Conservation (phyloP, 2,113 vertebrate genomes). For the Marmota monax region DNA sequence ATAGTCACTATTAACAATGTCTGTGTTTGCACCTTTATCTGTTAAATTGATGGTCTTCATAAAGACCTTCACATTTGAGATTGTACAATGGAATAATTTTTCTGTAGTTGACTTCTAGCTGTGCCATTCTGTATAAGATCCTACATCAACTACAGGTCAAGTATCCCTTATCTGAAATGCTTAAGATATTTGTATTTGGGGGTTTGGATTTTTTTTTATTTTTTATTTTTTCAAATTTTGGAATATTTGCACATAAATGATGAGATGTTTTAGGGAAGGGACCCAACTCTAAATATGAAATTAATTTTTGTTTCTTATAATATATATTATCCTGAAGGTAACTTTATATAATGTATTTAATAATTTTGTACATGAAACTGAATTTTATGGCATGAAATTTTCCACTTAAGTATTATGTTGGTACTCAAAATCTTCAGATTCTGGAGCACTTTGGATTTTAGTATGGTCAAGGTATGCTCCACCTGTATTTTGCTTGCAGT, state of each 20-base stretch:
- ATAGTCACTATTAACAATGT: not conserved
- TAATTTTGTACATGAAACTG: not conserved
- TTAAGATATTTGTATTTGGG: not conserved
- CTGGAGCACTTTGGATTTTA: not conserved
- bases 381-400: not conserved
- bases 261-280: not conserved
- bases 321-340: not conserved
- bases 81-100: not conserved
- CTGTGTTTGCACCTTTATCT: not conserved
- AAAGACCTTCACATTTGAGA: conserved; percentile 21
- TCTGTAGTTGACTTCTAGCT: not conserved
- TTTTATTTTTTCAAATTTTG: not conserved
- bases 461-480: not conserved
- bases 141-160: not conserved
- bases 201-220: not conserved
- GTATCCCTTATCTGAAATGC: not conserved
- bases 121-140: not conserved
- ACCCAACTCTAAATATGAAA: not conserved
- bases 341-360: not conserved
- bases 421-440: not conserved
- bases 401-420: not conserved
- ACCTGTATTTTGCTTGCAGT: not conserved
- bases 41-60: not conserved
- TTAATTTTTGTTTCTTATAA: not conserved
- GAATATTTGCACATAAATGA: not conserved